Base-by-base conservation (phyloP, 2,113 vertebrate species). In the Eleginops maclovinus region DNA sequence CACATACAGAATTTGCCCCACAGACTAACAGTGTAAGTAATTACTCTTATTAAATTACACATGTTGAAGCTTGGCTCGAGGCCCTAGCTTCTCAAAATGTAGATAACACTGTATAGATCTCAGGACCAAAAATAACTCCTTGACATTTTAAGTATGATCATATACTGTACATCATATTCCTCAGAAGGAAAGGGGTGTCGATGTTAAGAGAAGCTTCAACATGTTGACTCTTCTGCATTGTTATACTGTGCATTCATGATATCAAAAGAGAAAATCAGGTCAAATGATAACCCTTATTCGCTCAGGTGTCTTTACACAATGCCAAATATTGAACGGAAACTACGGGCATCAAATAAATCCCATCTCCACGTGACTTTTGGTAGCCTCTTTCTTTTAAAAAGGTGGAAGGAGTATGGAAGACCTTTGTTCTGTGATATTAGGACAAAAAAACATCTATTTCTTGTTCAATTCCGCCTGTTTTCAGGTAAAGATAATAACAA, bases 41-140 rank as follows among this genome's bases (percentile, higher is more conserved):
- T 22, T 60, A 11, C 47, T 60, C 28, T 17, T 55, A 36, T 22
- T 2, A 47, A 1, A 43, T 15, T n/a, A 60, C 1, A 14, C 8
- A 2, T 13, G 3, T 5, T 21, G 2, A 22, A 10, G 10, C 19
- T n/a, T n/a, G 31, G 56, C 21, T 54, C 28, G 24, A 14, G 28
- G 54, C 14, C 2, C 14, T 56, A 17, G 54, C 9, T 26, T 5
- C 53, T 79, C 9, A n/a, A 21, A 36, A 16, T 54, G 59, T n/a
- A 50, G 40, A 73, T 14, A 24, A 9, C 59, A 70, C 63, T 73
- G 40, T 75, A 76, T 65, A 84, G 85, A 87, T 82, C 67, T 70
- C 3, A 4, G 28, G 70, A 55, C 41, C 60, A 65, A 71, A 71
- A 44, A n/a, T n/a, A n/a, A n/a, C n/a, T n/a, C n/a, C n/a, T n/a